Evolutionary conservation across 2,113 vertebrate species (phyloP).

Genomic region (Sylvietta virens): DNA sequence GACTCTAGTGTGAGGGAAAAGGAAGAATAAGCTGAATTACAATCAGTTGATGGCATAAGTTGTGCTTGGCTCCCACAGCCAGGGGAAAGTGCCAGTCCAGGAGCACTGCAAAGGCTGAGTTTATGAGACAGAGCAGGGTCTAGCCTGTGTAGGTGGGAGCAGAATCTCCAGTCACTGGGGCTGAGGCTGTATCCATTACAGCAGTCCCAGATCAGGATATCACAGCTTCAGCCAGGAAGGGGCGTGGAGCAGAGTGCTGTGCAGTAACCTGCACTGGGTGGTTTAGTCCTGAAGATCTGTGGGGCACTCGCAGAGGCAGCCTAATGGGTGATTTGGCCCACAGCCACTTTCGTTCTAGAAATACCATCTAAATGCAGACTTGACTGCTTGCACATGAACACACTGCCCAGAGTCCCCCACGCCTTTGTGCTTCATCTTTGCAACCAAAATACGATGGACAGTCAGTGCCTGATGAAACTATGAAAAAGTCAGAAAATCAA

Average conservation of each 20-base stretch:
- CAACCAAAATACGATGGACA: not conserved
- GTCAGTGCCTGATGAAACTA: not conserved
- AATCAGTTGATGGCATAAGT: not conserved
- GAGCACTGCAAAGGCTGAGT: not conserved
- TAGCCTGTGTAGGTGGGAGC: not conserved
- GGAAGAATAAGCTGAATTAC: not conserved
- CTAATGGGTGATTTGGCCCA: not conserved
- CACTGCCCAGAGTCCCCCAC: not conserved
- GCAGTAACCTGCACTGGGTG: not conserved
- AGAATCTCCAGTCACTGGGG: not conserved
- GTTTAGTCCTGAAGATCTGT: not conserved
- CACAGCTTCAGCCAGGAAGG: not conserved
- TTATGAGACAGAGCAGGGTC: not conserved
- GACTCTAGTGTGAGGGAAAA: not conserved
- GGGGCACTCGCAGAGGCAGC: not conserved
- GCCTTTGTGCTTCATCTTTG: not conserved
- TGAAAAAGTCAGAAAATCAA: not conserved
- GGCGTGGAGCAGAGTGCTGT: not conserved
- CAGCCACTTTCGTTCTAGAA: not conserved
- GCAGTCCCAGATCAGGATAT: rapidly evolving
- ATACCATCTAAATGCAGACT: not conserved
- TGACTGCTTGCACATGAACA: not conserved
- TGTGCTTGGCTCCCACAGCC: not conserved
- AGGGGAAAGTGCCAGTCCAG: not conserved
- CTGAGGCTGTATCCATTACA: not conserved